Base-by-base conservation (phyloP, 2,888 invertebrate species). In the Ametastegia equiseti region DNA sequence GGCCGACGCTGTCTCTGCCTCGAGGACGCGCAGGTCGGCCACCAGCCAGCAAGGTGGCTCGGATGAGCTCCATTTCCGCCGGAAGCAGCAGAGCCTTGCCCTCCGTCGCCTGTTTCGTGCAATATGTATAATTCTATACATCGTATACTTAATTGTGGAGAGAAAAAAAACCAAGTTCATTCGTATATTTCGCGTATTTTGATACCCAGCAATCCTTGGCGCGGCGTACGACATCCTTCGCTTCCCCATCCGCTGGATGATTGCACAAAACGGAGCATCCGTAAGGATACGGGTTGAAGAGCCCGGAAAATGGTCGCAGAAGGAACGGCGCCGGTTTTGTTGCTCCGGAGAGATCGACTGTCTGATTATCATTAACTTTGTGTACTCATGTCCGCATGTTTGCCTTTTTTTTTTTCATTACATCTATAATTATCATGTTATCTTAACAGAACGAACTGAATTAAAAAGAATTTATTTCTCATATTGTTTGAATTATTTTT, bases 191-290 rank as follows among this genome's bases (percentile, higher is more conserved):
- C 11, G 23, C 15, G 6, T 60, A 30, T 57, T 81, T 83, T 82
- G 88, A 91, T 92, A 95, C 96, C 95, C 95, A 94, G 81, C 94
- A 93, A 81, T 95, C 95, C 90, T 96, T 97, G 1, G 95, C 95
- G 82, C 94, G 93, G 88, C 94, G 95, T 1, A 97, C 94, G 75
- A 95, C 94, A 87, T 96, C 94, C 89, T 94, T 96, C 0, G 95
- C 95, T 71, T 95, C 95, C 27, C 92, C 93, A 81, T 96, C 96
- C 0, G 96, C 95, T 0, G 97, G 97, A 91, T 97, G 97, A 90
- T 97, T 97, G 92, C 97, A 97, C 9, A 97, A 93, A 7, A 97
- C 95, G 0, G 97, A 97, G 89, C 97, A 97, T 6, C 95, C 95
- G 83, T 95, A 94, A 0, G 96, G 94, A 91, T 96, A 97, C 0